phyloP scores from a whole-genome alignment of 2,797 vertebrate genomes.

The Crossoptilon crossoptilon region DNA sequence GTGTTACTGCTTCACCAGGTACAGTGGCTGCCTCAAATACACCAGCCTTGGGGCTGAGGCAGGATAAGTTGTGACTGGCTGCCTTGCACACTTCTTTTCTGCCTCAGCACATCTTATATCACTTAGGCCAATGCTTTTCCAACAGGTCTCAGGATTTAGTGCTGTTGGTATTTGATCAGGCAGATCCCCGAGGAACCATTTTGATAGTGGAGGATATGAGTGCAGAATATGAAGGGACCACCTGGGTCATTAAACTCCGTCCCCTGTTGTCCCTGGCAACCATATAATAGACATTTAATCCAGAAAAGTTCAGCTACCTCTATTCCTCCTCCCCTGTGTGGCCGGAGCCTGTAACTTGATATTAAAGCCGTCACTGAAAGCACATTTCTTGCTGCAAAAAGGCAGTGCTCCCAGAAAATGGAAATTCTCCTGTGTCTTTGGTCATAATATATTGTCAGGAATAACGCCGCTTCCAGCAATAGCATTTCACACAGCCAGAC shows the following conservation, averaged over 20 bases:
- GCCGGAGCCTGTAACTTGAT: constrained; percentile 31
- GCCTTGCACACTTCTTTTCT: not conserved
- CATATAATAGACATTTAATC: constrained; percentile 61
- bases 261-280: constrained; percentile 55
- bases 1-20: not conserved
- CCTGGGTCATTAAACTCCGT: constrained; percentile 41
- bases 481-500: constrained; percentile 30
- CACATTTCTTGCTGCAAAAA: constrained; percentile 54
- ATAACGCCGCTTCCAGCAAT: constrained; percentile 36
- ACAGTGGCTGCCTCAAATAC: not conserved
- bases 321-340: constrained; percentile 18
- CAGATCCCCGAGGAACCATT: constrained; percentile 36
- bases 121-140: not conserved
- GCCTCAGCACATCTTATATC: not conserved
- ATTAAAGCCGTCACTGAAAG: constrained; percentile 43
- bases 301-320: constrained; percentile 29
- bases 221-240: constrained; percentile 40
- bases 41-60: not conserved
- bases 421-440: constrained; percentile 53
- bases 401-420: constrained; percentile 56
- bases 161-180: constrained; percentile 40
- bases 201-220: constrained; percentile 57
- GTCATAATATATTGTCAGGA: constrained; percentile 25
- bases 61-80: not conserved
- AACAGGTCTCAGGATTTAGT: constrained; percentile 44